Evolutionary conservation across 1,140 invertebrate species (phyloP), one percentile per base, ranked within the genome.

Genomic region (Orchestia grillus): DNA sequence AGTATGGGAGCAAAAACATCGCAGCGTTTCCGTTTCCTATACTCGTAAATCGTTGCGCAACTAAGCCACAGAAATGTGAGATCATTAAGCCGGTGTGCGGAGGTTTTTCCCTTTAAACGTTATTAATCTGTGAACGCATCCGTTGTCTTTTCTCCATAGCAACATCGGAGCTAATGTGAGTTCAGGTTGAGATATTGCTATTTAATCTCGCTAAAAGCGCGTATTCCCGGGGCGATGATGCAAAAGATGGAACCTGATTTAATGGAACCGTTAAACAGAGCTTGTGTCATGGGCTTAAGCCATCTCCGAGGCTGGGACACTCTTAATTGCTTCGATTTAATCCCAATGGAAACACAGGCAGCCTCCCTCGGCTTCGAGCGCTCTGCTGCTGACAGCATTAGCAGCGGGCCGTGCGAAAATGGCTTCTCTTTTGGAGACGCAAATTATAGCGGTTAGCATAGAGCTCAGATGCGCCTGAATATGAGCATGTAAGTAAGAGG

Each of bases 311-410:
- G 92, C 92, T 15, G 43, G 44, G 92, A 94, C 92, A 44, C 92
- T 94, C 92, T 94, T 94, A 94, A 94, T 94, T 94, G 92, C 92
- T 44, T 91, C 92, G 11, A 94, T 94, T 94, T 94, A 94, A 94
- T 94, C 92, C 92, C 43, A 94, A 90, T 90, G n/a, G 88, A 41
- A 90, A 90, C 88, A 44, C 88, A 90, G 62, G 62, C 11, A 77
- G 62, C 62, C 28, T 77, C 28, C 15, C 62, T 77, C 11, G 62
- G 62, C 28, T 77, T 77, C 62, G 62, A 77, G 62, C 28, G 62
- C 62, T 77, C 62, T 77, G 62, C 62, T 77, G 11, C 28, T 77
- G 62, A 77, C 62, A 77, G 62, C 62, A 77, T 77, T 77, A 77
- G 62, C 62, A 77, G 62, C 15, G 28, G 28, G 62, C 28, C 11